phyloP scores from a whole-genome alignment of 2,797 vertebrate genomes.

The Smutsia temminckii region DNA sequence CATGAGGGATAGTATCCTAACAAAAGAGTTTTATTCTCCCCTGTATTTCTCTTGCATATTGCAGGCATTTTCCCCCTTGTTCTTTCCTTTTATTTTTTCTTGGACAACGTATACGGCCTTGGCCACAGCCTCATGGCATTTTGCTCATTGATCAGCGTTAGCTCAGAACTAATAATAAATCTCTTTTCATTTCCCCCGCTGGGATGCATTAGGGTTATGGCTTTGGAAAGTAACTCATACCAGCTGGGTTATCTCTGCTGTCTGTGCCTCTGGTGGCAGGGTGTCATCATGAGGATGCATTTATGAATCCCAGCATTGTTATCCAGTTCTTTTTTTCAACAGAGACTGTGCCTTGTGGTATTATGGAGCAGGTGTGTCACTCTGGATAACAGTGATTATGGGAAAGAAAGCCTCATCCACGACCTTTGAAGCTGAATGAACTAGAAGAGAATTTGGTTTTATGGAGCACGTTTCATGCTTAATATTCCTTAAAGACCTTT shows the following conservation, averaged over 20 bases:
- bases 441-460: background rate
- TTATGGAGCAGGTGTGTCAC: background rate
- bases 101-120: background rate
- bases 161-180: constrained; percentile 65
- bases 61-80: accelerated
- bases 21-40: constrained; percentile 60
- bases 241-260: constrained; percentile 74
- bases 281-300: constrained; percentile 57
- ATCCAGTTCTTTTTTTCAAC: background rate
- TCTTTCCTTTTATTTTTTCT: background rate
- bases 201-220: constrained; percentile 61
- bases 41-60: constrained; percentile 50
- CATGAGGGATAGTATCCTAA: constrained; percentile 65
- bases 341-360: background rate
- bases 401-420: background rate
- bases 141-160: constrained; percentile 53
- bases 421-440: background rate
- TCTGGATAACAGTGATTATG: background rate
- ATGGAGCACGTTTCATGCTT: background rate
- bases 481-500: background rate
- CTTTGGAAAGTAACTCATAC: constrained; percentile 76
- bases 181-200: constrained; percentile 51
- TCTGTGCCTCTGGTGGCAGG: constrained; percentile 42
- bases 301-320: constrained; percentile 64
- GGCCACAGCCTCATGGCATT: constrained; percentile 23